Evolutionary conservation across 2,113 vertebrate species (phyloP), one percentile per base, ranked within the genome.

Genomic region (Mus pahari): DNA sequence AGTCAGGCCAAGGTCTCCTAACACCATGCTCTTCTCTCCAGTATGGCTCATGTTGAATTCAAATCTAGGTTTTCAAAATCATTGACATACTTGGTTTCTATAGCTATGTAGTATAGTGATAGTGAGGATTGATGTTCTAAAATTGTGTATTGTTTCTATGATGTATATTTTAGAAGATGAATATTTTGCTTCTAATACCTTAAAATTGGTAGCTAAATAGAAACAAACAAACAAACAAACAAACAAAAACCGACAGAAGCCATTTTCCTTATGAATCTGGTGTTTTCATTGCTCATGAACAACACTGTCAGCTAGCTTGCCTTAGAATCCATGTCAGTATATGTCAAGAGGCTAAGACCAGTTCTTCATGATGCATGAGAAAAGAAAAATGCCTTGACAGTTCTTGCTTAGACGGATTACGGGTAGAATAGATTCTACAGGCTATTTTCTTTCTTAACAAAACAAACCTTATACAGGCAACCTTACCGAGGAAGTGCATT

Each of bases 61-160:
- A 92, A 70, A 92, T 91, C 33, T 39, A 50, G 66, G 28, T 50
- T 92, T 74, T 62, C 26, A 86, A 68, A 92, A 86, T 81, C 64
- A 48, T 11, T 74, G 24, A 45, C 53, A 84, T 28, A 31, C 13
- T 86, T 94, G 36, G 24, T 86, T 73, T 86, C n/a, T 89, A 42
- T 11, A 73, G 6, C 22, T 50, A 71, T 45, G 31, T 68, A 19
- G 16, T 17, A 33, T 16, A 42, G 71, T 62, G 28, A 50, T 83
- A 92, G 89, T 81, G 36, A 60, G 83, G 58, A 28, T 28, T 84
- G 22, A 64, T 45, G 48, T 90, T 74, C n/a, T 79, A 48, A 90
- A 62, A 11, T 20, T 33, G 1, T 83, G 8, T 64, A 90, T 92
- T 94, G n/a, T 66, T 90, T 71, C 28, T 45, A 45, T 62, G 36